Evolutionary conservation across 2,113 vertebrate species (phyloP).

Genomic region (Gnathonemus longibarbis): DNA sequence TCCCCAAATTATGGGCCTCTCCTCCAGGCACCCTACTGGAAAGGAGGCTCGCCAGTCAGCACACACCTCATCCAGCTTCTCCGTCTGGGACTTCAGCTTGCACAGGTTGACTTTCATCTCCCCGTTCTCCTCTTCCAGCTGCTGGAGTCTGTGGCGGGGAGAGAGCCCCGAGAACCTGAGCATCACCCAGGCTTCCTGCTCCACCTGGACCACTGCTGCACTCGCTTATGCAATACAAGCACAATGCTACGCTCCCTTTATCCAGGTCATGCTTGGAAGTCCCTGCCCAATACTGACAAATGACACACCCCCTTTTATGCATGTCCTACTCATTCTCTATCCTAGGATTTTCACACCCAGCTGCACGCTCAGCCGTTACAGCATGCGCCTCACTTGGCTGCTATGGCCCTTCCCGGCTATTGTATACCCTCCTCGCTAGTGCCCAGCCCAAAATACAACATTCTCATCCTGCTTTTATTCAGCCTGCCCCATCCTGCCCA

Average conservation of each 20-base stretch:
- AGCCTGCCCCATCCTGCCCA: not conserved
- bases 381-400: not conserved
- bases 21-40: not conserved
- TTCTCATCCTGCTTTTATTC: not conserved
- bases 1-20: not conserved
- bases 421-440: not conserved
- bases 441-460: not conserved
- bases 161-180: not conserved
- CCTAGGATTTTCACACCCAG: not conserved
- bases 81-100: constrained; percentile 80
- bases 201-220: not conserved
- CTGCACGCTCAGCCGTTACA: not conserved
- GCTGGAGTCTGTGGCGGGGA: constrained; percentile 67
- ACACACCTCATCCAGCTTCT: constrained; percentile 87
- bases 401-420: not conserved
- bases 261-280: not conserved
- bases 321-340: not conserved
- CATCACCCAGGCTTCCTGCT: not conserved
- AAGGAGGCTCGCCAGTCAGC: not conserved
- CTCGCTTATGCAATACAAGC: not conserved
- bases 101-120: constrained; percentile 67
- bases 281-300: not conserved
- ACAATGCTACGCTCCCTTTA: not conserved
- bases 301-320: not conserved
- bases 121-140: constrained; percentile 84